Conservation (phyloP, 1,140 invertebrate species). For the Leptopilina boulardi region DNA sequence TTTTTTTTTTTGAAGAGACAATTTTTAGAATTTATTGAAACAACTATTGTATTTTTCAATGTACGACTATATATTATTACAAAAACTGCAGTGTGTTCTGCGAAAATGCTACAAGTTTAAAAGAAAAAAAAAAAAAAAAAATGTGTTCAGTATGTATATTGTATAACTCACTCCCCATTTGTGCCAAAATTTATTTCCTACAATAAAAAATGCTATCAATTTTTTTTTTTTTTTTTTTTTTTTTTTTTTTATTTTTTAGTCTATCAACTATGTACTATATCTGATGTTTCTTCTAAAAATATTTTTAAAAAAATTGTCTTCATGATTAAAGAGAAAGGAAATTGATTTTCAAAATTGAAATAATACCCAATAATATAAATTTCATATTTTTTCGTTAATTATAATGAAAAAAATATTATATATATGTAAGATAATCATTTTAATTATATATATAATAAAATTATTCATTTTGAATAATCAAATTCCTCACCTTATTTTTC, state of each 20-base stretch:
- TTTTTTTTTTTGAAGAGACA: neutral
- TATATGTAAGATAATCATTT: too few relatives aligned
- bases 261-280: neutral
- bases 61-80: neutral
- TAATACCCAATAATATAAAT: neutral
- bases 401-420: too few relatives aligned
- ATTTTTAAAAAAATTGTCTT: neutral
- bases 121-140: neutral
- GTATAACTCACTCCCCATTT: neutral
- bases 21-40: neutral
- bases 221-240: too few relatives aligned
- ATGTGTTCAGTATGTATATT: conserved; percentile 28
- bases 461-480: neutral
- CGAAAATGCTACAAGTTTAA: conserved; percentile 13
- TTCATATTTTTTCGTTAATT: neutral
- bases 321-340: neutral
- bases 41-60: neutral
- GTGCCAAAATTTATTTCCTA: neutral
- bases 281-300: neutral
- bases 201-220: neutral
- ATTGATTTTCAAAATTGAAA: neutral
- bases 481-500: neutral
- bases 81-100: conserved; percentile 7
- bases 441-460: neutral
- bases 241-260: too few relatives aligned